Evolutionary conservation across 2,888 invertebrate genomes (phyloP), one percentile per base, ranked within the genome.

Genomic region (Microctonus hyperodae): DNA sequence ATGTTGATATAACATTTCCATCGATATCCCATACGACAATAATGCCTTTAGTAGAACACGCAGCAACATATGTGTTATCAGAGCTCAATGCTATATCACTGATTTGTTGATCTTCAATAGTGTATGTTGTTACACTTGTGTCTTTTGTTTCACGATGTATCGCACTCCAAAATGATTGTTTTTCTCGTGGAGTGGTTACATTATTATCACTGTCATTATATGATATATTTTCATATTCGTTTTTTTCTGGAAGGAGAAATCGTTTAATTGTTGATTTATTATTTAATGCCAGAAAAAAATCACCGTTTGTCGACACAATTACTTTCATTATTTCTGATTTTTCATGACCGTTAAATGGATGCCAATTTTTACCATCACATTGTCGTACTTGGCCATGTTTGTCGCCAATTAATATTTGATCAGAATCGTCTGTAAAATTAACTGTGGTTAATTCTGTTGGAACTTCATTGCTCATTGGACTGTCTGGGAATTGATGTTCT

Each of bases 281-380:
- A 6, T 87, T 87, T 10, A 90, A 81, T 0, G 90, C 88, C 13
- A 91, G 85, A 62, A 91, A 88, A 25, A 86, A 84, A 0, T 86
- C 85, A 4, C 86, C 86, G 68, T 86, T 84, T 1, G 75, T 76
- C 1, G 87, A 86, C 65, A 87, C 86, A 4, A 89, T 84, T 1
- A 88, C 86, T 61, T 81, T 83, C 37, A 70, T 74, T 22, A 83
- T 80, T 2, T 71, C 50, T 28, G 69, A 66, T 2, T 72, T 73
- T 33, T 68, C 66, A 23, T 78, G 73, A 0, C 80, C 81, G 44
- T 60, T 68, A 33, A 78, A 82, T n/a, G 74, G 48, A 65, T 86
- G 87, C 71, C 87, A 87, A 9, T 87, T 87, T 9, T 86, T 81
- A 73, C 87, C 87, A 74, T 90, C 87, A 85, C 90, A 90, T 57